These are phyloP conservation scores for Lithosia quadra DNA, from an alignment of 2,888 invertebrate species.

Conservation along the genomic window DNA sequence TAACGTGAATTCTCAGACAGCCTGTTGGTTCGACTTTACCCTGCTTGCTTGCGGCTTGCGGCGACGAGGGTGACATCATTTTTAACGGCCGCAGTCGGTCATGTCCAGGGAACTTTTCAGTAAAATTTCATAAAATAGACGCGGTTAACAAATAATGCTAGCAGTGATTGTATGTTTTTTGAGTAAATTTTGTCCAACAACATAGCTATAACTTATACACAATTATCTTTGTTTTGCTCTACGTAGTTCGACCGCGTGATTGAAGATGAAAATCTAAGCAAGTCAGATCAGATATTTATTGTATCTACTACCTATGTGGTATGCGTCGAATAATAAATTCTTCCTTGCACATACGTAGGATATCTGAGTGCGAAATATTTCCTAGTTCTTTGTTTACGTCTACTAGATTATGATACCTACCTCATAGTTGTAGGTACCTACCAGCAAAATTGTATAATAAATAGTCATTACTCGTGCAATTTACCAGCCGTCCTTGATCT, in stretches of 20 bases:
- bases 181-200: not conserved
- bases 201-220: not conserved
- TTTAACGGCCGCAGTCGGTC: not conserved
- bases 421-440: conserved; percentile 13
- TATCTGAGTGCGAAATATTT: conserved; percentile 39
- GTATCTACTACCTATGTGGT: not conserved
- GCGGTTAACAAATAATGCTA: no score
- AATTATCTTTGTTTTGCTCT: conserved; percentile 1
- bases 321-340: not conserved
- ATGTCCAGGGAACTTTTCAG: not conserved
- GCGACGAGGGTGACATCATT: conserved; percentile 10
- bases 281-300: not conserved
- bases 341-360: conserved; percentile 11
- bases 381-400: conserved; percentile 49
- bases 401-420: conserved; percentile 39
- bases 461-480: not conserved
- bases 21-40: conserved; percentile 6
- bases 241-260: not conserved
- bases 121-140: not conserved
- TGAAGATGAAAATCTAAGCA: not conserved
- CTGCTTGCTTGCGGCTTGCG: not conserved
- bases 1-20: conserved; percentile 6
- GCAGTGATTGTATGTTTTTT: not conserved
- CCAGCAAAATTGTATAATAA: not conserved
- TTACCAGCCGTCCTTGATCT: no score